Percentiles rank a stretch among this genome's conserved stretches.
phyloP scores from a whole-genome alignment of 2,888 invertebrate genomes.

The Drosophila stalkeri region DNA sequence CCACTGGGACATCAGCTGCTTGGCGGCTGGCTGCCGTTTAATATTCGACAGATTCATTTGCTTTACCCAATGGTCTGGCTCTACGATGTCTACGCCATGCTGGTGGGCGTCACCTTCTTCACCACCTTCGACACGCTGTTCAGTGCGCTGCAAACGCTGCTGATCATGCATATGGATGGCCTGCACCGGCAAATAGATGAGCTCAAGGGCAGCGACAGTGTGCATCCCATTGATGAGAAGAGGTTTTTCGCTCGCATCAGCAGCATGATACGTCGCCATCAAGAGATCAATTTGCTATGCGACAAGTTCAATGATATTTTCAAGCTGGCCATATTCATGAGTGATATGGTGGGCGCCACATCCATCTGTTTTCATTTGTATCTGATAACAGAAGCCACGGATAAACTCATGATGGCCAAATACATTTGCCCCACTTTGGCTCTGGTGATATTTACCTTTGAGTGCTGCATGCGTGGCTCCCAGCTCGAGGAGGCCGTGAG shows the following conservation, averaged over 20 bases:
- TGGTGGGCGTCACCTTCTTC: conserved; percentile 40
- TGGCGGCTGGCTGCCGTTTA: conserved; percentile 54
- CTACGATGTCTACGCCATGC: conserved; percentile 21
- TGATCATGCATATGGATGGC: conserved; percentile 59
- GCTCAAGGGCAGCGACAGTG: conserved; percentile 31
- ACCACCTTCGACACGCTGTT: conserved; percentile 53
- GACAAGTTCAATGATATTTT: conserved; percentile 60
- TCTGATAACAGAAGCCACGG: conserved; percentile 49
- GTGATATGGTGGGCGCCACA: conserved; percentile 47
- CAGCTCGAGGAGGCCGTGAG: conserved; percentile 66
- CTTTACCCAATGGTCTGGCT: conserved; percentile 36
- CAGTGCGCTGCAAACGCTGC: conserved; percentile 46
- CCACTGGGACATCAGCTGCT: conserved; percentile 49
- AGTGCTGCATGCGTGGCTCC: conserved; percentile 52
- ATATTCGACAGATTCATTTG: conserved; percentile 42
- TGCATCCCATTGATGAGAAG: background rate
- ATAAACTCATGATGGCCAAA: conserved; percentile 23
- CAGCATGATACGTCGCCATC: conserved; percentile 53
- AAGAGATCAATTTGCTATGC: conserved; percentile 49
- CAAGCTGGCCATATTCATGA: conserved; percentile 35
- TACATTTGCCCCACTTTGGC: conserved; percentile 17
- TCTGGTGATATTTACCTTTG: conserved; percentile 54
- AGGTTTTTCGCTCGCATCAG: conserved; percentile 24
- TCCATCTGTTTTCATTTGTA: conserved; percentile 63
- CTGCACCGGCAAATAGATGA: conserved; percentile 20